Conservation (phyloP, 1,140 invertebrate species). For the fruit fly (Drosophila melanogaster) region Release_6_plus_ISO1_MT NT_033777.3:15283501-15284000, state of each 20-base stretch:
- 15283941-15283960: conserved; percentile 15
- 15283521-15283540: conserved; percentile 24
- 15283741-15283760: neutral
- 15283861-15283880: conserved; percentile 14
- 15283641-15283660: too few species aligned
- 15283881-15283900: conserved; percentile 13
- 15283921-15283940: conserved; percentile 37
- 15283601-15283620: too few species aligned
- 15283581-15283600: conserved; percentile 6
- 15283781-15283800: neutral
- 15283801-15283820: neutral
- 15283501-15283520: conserved; percentile 39
- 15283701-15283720: neutral
- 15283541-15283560: conserved; percentile 2
- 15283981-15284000: conserved; percentile 20
- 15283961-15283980: neutral
- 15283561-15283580: conserved; percentile 18
- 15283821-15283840: conserved; percentile 2
- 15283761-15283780: neutral
- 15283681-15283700: neutral
- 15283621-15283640: too few species aligned
- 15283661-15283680: too few species aligned
- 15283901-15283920: conserved; percentile 9
- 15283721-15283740: neutral
- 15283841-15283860: conserved; percentile 25